Evolutionary conservation across 2,797 vertebrate species (phyloP).

Genomic region (Channallabes apus): DNA sequence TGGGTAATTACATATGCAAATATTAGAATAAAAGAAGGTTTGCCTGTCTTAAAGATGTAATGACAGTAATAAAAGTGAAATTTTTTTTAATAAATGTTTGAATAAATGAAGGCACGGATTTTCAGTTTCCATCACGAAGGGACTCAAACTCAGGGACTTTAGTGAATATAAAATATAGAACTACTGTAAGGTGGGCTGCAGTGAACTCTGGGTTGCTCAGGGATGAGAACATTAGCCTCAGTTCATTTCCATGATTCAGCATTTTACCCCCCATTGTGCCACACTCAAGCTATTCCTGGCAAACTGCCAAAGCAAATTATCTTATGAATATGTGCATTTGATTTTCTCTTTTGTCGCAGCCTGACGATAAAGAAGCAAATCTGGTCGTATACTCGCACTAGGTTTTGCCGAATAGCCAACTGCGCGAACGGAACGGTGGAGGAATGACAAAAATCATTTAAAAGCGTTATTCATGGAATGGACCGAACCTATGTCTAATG

Average conservation of each 20-base stretch:
- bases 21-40: background rate
- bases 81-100: background rate
- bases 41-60: background rate
- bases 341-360: background rate
- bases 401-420: background rate
- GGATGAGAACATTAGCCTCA: constrained; percentile 6
- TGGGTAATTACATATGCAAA: background rate
- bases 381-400: background rate
- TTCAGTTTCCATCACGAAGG: background rate
- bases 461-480: background rate
- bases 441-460: background rate
- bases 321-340: constrained; percentile 14
- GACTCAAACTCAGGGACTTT: background rate
- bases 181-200: background rate
- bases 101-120: background rate
- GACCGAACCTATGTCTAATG: background rate
- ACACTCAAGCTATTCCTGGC: background rate
- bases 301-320: constrained; percentile 27
- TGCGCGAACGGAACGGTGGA: background rate
- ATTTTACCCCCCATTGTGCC: background rate
- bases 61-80: background rate
- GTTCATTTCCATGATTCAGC: constrained; percentile 26
- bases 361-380: constrained; percentile 15
- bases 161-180: background rate
- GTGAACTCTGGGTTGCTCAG: background rate